Evolutionary conservation across 2,113 vertebrate genomes (phyloP), one percentile per base, ranked within the genome.

Genomic region (Corvus hawaiiensis): DNA sequence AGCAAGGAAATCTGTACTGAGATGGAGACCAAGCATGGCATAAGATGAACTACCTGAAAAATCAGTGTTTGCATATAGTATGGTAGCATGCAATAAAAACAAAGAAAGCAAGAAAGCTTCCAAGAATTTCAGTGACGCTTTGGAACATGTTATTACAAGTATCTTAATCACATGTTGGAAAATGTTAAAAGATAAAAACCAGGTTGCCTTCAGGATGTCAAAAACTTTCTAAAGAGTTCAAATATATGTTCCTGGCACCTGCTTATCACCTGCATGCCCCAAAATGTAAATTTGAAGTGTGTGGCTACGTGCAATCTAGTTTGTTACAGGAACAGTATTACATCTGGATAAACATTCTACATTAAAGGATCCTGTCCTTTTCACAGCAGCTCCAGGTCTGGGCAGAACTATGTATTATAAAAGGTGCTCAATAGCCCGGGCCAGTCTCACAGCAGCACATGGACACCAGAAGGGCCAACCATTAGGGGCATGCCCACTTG

Each of bases 281-380:
- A 46, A 61, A 84, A 89, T 7, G 10, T 4, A 51, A 41, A 81
- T 56, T 15, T 59, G 33, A 55, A 68, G 12, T 37, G 17, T 43
- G 33, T 72, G 37, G 23, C 33, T 39, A 77, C 2, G 2, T 0
- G 0, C 18, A 41, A 35, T 48, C 21, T 61, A 37, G 30, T 43
- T 75, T 89, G 20, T 59, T 43, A 26, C 30, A 33, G 26, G 16
- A 56, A 16, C 7, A 39, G 7, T 58, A 7, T 66, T 56, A 68
- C 18, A 10, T 8, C 13, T 64, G 15, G 44, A 7, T 62, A 75
- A 69, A 69, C 27, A 61, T 33, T 69, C 30, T 77, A 4, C 14
- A 19, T 5, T 3, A 71, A 87, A 69, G 4, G 4, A 56, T 92
- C 27, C 8, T 37, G 9, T 59, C 6, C 48, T 56, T 83, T 68